Conservation (phyloP, 2,797 vertebrate species). For the Sorex maritimensis region DNA sequence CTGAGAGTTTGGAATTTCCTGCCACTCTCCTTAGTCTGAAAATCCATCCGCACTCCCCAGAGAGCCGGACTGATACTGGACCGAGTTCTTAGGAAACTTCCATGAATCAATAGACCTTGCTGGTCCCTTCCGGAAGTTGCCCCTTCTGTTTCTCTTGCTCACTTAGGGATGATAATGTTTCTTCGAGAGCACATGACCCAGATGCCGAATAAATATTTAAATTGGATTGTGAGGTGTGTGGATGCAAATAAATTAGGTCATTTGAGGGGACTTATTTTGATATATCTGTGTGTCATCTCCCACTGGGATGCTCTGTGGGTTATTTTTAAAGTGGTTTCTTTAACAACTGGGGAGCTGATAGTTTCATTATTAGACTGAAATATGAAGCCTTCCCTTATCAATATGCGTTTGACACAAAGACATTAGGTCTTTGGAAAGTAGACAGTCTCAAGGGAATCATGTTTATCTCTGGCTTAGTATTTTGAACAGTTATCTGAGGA, state of each 20-base stretch:
- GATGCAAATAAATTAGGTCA: constrained; percentile 60
- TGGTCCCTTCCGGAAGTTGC: background rate
- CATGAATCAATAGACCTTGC: constrained; percentile 24
- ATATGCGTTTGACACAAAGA: constrained; percentile 52
- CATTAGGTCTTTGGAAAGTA: constrained; percentile 37
- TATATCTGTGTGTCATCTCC: constrained; percentile 19
- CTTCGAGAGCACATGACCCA: constrained; percentile 4
- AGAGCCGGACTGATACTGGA: background rate
- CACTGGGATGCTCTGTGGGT: background rate
- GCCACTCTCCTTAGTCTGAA: background rate
- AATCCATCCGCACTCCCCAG: background rate
- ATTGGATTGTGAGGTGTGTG: constrained; percentile 34
- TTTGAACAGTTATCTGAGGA: constrained; percentile 14
- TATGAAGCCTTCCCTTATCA: constrained; percentile 38
- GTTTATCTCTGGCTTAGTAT: constrained; percentile 18
- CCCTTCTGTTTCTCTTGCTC: constrained; percentile 43
- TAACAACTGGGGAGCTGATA: background rate
- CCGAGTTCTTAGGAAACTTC: background rate
- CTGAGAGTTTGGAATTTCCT: background rate
- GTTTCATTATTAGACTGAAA: constrained; percentile 60
- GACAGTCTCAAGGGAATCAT: background rate
- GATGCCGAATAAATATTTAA: constrained; percentile 57
- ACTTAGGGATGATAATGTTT: constrained; percentile 50
- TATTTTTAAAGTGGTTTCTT: background rate
- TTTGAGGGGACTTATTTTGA: constrained; percentile 14